Base-by-base conservation (phyloP, 2,113 vertebrate genomes). In the Capreolus pygargus region DNA sequence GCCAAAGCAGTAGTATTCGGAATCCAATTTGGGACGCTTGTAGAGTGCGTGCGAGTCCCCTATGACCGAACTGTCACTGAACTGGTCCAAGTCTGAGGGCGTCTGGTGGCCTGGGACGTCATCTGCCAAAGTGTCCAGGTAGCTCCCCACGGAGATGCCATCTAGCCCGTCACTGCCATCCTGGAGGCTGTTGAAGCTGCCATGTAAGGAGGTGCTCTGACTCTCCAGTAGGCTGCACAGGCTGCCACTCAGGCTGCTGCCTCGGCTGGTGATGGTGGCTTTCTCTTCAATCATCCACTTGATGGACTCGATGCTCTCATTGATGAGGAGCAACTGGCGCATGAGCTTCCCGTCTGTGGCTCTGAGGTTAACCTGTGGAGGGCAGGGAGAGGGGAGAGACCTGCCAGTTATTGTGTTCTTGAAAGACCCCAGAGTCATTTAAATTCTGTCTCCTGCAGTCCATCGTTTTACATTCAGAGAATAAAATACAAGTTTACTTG, bases 271-370 rank as follows among this genome's bases (percentile, higher is more conserved):
- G 14, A 99, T 97, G 33, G 99, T 99, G 28, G 98, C 99, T 95
- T 99, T 99, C 98, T 99, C 99, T 70, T 99, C 99, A 16, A 99
- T 99, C 98, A 99, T 98, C 99, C 99, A 99, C 64, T 99, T 99
- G 98, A 99, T 99, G 82, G 99, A 99, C 98, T 99, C 99, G 33
- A 99, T 99, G 89, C 99, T 99, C 96, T 99, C 99, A 52, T 99
- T 99, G 99, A 99, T 99, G 33, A 99, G 97, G n/a, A 99, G 99
- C 2, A 99, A 98, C 98, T 99, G 99, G 85, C 99, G 99, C 99
- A 99, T 99, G 89, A 99, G 99, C 95, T 99, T 99, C 58, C 99
- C 99, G 1, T 99, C 99, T 0, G 99, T 99, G 97, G 99, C 99
- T 98, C 99, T 99, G 60, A 99, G 99, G 97, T 99, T 99, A 67